These are phyloP conservation scores for Clivina fossor DNA, from an alignment of 2,888 invertebrate genomes.

Conservation along the genomic window DNA sequence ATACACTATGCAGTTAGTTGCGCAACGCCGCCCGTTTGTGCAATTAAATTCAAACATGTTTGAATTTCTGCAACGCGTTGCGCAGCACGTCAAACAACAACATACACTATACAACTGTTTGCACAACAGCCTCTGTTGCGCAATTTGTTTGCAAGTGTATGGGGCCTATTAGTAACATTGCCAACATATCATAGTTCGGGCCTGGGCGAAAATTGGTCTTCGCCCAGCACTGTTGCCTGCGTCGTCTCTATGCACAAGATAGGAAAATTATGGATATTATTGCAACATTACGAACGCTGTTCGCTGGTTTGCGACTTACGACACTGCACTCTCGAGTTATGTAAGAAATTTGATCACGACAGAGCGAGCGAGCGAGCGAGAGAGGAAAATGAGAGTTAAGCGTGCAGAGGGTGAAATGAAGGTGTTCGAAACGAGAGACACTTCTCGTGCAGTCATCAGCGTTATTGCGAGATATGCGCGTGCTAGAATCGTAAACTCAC, in stretches of 20 bases:
- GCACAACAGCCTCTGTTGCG: too few relatives aligned
- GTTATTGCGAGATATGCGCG: conserved; percentile 47
- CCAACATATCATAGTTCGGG: too few relatives aligned
- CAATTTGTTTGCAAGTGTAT: too few relatives aligned
- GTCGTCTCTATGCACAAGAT: conserved; percentile 28
- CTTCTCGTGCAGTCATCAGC: conserved; percentile 43
- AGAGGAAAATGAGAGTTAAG: conserved; percentile 3
- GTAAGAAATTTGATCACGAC: conserved; percentile 25
- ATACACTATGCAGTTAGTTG: too few relatives aligned
- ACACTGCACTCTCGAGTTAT: conserved; percentile 23
- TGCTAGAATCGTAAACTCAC: conserved; percentile 48
- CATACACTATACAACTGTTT: too few relatives aligned
- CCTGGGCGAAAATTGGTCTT: conserved; percentile 27
- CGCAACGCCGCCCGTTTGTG: too few relatives aligned
- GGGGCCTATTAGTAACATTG: too few relatives aligned
- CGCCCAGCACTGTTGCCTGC: too few relatives aligned
- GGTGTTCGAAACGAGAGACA: neutral
- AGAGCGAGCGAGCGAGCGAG: neutral
- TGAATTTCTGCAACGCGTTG: too few relatives aligned
- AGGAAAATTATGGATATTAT: conserved; percentile 35
- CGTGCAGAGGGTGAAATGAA: neutral
- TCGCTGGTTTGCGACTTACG: conserved; percentile 19
- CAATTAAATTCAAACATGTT: too few relatives aligned
- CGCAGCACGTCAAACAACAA: too few relatives aligned
- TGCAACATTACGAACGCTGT: conserved; percentile 27